Evolutionary conservation across 2,888 invertebrate genomes (phyloP), one percentile per base, ranked within the genome.

Genomic region (Synanthedon andrenaeformis): DNA sequence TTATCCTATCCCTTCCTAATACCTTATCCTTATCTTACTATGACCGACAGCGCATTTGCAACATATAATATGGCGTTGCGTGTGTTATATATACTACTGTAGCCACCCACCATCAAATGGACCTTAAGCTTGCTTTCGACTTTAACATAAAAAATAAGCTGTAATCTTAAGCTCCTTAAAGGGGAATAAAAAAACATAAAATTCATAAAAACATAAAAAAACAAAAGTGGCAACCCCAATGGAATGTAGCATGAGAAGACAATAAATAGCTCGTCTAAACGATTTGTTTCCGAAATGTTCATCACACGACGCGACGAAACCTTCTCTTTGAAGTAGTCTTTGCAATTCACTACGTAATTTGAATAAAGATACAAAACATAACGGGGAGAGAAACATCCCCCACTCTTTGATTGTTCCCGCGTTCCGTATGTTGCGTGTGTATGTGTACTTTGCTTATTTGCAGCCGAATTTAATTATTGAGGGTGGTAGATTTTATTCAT

Each of bases 331-430:
- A 70, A 67, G 64, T 62, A 57, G 56, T 65, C 64, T 62, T 62
- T 59, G 68, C 67, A 73, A 74, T 71, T 74, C 70, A 61, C 61
- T 59, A 64, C 63, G 69, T 73, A 68, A 73, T 70, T 73, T 74
- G 70, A 74, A 76, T 73, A 67, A 66, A 62, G 66, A 60, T 56
- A 58, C 59, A 57, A 17, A 49, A 17, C 17, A 49, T 35, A 35
- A 8, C 35, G 49, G 49, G 49, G 12, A 17, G 12, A 17, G 49
- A 49, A 49, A 49, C 12, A 17, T 49, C 49, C 49, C 49, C 23
- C 19, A 23, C 49, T 49, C 23, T 17, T 13, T 49, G 49, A 45
- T 19, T 49, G 45, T 45, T n/a, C 14, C n/a, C 45, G 45, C 45
- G 14, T 45, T 13, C 12, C 45, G 13, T 45, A 45, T 45, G 45